phyloP scores from a whole-genome alignment of 2,797 vertebrate genomes.

The Mallotus villosus region DNA sequence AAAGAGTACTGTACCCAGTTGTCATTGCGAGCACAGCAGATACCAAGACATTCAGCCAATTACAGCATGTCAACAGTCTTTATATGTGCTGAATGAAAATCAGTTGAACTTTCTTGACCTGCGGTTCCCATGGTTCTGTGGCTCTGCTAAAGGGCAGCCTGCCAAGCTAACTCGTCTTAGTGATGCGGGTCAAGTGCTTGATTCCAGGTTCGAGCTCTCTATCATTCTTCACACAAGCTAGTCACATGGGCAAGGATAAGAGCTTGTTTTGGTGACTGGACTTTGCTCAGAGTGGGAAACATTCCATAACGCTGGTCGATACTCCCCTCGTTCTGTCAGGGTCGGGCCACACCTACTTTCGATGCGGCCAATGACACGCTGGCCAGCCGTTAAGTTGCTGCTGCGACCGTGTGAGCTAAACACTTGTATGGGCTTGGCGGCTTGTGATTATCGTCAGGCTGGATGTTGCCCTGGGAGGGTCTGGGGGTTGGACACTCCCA shows the following conservation, averaged over 20 bases:
- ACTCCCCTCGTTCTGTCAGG: conserved; percentile 14
- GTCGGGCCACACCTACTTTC: conserved; percentile 26
- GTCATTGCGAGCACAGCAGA: no score
- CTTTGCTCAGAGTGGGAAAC: conserved; percentile 28
- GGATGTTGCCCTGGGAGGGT: conserved; percentile 3
- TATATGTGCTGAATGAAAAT: no score
- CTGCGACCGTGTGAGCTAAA: not conserved
- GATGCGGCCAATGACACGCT: conserved; percentile 34
- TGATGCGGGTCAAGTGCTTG: conserved; percentile 21
- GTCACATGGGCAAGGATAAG: conserved; percentile 26
- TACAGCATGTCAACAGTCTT: no score
- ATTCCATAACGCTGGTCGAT: conserved; percentile 60
- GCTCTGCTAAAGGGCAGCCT: not conserved
- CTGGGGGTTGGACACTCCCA: not conserved
- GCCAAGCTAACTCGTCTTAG: not conserved
- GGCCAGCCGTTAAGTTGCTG: not conserved
- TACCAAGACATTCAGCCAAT: no score
- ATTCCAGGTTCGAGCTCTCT: conserved; percentile 11
- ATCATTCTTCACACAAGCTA: conserved; percentile 8
- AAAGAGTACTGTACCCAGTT: no score
- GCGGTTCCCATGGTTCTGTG: not conserved
- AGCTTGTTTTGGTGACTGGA: conserved; percentile 31
- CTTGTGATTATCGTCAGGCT: conserved; percentile 16
- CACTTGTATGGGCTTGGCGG: conserved; percentile 17
- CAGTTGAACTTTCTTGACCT: no score